These are phyloP conservation scores for Coenonympha glycerion DNA, from an alignment of 2,888 invertebrate species.

Conservation along the genomic window DNA sequence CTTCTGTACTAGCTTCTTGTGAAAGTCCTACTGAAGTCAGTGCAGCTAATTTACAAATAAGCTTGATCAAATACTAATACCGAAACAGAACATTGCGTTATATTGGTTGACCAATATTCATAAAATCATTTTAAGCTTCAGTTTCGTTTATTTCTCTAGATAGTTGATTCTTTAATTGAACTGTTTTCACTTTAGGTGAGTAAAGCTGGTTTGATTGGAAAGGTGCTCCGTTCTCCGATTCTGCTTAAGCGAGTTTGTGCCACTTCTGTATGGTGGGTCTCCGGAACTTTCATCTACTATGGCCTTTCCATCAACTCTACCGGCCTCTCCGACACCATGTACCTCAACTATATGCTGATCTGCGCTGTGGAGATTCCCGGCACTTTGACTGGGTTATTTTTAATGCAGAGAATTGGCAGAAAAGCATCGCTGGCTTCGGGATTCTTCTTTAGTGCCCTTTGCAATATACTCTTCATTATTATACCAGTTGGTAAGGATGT, in stretches of 20 bases:
- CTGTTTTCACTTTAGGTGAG: background rate
- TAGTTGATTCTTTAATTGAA: background rate
- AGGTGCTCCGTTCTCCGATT: conserved; percentile 64
- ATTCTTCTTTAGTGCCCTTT: conserved; percentile 42
- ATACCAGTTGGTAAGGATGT: conserved; percentile 31
- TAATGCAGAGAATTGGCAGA: conserved; percentile 77
- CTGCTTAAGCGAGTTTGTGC: conserved; percentile 68
- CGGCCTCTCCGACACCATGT: conserved; percentile 78
- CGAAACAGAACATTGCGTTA: too few species aligned
- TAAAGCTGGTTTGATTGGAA: conserved; percentile 32
- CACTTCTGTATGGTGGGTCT: conserved; percentile 79
- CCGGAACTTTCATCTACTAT: conserved; percentile 80
- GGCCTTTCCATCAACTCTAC: conserved; percentile 81
- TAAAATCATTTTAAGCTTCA: background rate
- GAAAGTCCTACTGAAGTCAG: too few species aligned
- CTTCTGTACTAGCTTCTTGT: too few species aligned
- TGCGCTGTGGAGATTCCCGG: conserved; percentile 81
- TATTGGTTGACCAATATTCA: too few species aligned
- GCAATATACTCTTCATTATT: conserved; percentile 28
- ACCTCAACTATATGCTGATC: conserved; percentile 79
- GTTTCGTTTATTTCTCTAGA: background rate
- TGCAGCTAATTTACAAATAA: too few species aligned
- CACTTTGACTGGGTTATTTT: conserved; percentile 74
- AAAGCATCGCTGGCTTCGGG: conserved; percentile 74
- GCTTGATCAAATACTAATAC: too few species aligned